A percentile compares a stretch with the other conserved stretches of the same genome.
Conservation (phyloP, 2,113 vertebrate species). For the Heterotilapia buettikoferi region DNA sequence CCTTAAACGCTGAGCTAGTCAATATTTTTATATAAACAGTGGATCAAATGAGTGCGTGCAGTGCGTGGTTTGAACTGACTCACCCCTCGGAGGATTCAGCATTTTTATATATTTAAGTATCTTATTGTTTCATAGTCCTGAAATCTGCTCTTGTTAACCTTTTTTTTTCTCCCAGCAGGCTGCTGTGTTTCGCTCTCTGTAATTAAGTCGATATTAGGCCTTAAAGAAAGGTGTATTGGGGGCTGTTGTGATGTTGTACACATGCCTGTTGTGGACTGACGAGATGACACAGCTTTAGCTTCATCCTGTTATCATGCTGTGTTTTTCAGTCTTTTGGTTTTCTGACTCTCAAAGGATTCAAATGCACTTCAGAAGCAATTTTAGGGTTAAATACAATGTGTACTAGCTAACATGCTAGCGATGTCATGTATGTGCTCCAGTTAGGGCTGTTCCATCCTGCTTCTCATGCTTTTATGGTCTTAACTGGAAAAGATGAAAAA, state of each 20-base stretch:
- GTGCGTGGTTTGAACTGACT: background rate
- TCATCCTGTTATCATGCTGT: background rate
- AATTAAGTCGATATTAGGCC: background rate
- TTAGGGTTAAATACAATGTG: background rate
- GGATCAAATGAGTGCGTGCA: background rate
- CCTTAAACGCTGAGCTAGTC: background rate
- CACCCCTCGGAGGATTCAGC: background rate
- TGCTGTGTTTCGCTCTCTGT: background rate
- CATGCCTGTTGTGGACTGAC: background rate
- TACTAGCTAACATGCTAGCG: background rate
- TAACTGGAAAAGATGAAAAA: background rate
- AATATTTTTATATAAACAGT: background rate
- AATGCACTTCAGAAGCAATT: background rate
- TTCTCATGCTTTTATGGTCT: background rate
- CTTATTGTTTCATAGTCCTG: background rate
- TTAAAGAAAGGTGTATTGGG: background rate
- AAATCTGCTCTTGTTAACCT: background rate
- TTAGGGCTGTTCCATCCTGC: background rate
- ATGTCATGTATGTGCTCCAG: background rate
- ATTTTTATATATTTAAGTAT: background rate
- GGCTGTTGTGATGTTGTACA: background rate
- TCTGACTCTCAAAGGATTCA: background rate
- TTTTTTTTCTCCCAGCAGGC: background rate
- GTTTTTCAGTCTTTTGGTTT: background rate
- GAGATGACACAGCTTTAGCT: background rate